phyloP scores from a whole-genome alignment of 2,797 vertebrate genomes.

The Microctenopoma steveboyesi region DNA sequence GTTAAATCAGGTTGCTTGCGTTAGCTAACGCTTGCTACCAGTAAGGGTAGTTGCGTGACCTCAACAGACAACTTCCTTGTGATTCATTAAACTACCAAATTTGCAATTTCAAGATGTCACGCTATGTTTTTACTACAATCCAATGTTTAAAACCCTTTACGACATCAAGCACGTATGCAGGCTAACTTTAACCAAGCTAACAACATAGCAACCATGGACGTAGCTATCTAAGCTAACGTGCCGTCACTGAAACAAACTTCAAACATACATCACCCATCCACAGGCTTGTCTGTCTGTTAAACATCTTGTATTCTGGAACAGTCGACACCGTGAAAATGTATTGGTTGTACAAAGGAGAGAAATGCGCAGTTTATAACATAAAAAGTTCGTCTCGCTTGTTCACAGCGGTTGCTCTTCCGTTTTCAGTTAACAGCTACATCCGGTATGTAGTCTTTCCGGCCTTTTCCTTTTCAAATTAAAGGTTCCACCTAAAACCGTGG shows the following conservation, averaged over 20 bases:
- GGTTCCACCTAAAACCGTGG: too few species aligned
- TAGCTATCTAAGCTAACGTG: conserved; percentile 39
- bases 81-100: rapidly evolving
- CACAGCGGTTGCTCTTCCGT: conserved; percentile 19
- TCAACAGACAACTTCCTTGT: background rate
- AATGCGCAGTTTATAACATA: background rate
- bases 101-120: rapidly evolving
- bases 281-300: conserved; percentile 86
- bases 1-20: too few species aligned
- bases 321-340: rapidly evolving
- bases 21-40: background rate
- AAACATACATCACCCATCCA: conserved; percentile 88
- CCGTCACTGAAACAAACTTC: background rate
- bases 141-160: background rate
- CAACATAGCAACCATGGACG: conserved; percentile 14
- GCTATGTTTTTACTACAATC: rapidly evolving
- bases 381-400: conserved; percentile 10
- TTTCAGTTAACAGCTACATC: background rate
- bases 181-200: conserved; percentile 26
- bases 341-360: background rate
- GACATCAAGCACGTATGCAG: background rate
- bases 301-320: conserved; percentile 66
- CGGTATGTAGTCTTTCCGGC: too few species aligned
- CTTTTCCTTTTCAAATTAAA: too few species aligned
- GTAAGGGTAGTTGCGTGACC: too few species aligned